These are phyloP conservation scores for Brenthis daphne DNA, from an alignment of 2,888 invertebrate species.

Conservation along the genomic window DNA sequence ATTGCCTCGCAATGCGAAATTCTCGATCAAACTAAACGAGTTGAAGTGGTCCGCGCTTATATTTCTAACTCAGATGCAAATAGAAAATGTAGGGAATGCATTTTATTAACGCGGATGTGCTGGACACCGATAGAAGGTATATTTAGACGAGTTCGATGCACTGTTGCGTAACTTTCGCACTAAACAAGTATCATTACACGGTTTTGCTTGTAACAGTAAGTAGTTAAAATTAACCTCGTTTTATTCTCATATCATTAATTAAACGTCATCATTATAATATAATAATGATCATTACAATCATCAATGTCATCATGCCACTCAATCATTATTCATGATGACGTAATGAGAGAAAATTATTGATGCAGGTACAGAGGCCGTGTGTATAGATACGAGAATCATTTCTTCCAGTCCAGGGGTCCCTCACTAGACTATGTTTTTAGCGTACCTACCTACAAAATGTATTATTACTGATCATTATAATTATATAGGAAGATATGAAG, in stretches of 20 bases:
- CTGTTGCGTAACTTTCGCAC: conserved; percentile 60
- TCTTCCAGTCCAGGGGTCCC: conserved; percentile 77
- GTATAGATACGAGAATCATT: conserved; percentile 81
- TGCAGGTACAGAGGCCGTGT: conserved; percentile 81
- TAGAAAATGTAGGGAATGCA: conserved; percentile 70
- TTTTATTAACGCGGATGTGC: conserved; percentile 65
- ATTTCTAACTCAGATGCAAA: conserved; percentile 49
- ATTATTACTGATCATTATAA: conserved; percentile 67
- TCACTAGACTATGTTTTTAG: conserved; percentile 79
- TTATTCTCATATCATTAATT: conserved; percentile 31
- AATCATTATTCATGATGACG: conserved; percentile 44
- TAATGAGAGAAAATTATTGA: conserved; percentile 66
- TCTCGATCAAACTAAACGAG: conserved; percentile 25
- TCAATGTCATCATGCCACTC: conserved; percentile 47
- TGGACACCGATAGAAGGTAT: conserved; percentile 62
- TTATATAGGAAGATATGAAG: conserved; percentile 43
- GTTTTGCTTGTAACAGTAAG: conserved; percentile 11
- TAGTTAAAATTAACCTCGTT: conserved; percentile 19
- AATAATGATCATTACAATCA: conserved; percentile 37
- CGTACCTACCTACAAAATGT: conserved; percentile 79
- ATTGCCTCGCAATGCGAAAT: conserved; percentile 18
- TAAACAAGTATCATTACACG: conserved; percentile 23
- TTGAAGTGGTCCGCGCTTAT: conserved; percentile 7
- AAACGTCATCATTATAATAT: conserved; percentile 29
- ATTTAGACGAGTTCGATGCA: conserved; percentile 73